Base-by-base conservation (phyloP, 1,140 invertebrate species). In the Subanguina moxae region DNA sequence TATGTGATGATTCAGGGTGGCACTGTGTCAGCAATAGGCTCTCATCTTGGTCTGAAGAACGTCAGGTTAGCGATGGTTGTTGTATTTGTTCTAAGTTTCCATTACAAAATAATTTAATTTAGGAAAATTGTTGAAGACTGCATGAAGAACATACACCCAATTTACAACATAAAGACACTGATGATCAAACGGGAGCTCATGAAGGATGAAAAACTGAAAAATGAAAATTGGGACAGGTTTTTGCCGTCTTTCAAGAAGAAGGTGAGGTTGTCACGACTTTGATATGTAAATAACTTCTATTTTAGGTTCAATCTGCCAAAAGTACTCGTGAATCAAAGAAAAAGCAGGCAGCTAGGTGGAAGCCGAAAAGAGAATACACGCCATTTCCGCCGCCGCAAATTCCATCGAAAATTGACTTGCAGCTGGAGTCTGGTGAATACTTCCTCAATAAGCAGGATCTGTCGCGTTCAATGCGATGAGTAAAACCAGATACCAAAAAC, bases 111-210 rank as follows among this genome's bases (percentile, higher is more conserved):
- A 52, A 3, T 21, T 70, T 56, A 66, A 76, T 71, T 72, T 0
- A 85, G 93, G 70, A 88, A 90, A 80, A 91, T 99, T 77, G 91
- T 93, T 7, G 89, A 92, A 82, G 94, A 99, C 77, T 95, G 92
- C 1, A 97, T 99, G 93, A 93, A 93, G 80, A 99, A 99, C 83
- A 89, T 98, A 68, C 95, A 99, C 86, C 95, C 95, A n/a, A 94
- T 98, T 82, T 97, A 97, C 82, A 96, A 96, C 80, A 94, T 99
- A 0, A 98, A 98, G 81, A 89, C 91, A 19, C 84, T 99, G 13
- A 97, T 98, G 94, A 95, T 98, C 57, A 97, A 97, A 84, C 86
- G 89, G 77, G 94, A 98, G 85, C 84, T 99, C 25, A 89, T 90
- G 67, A 96, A 92, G 74, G 78, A 87, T 77, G 91, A 97, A 0